Evolutionary conservation across 2,888 invertebrate genomes (phyloP), one percentile per base, ranked within the genome.

Genomic region (Catotricha subobsoleta): DNA sequence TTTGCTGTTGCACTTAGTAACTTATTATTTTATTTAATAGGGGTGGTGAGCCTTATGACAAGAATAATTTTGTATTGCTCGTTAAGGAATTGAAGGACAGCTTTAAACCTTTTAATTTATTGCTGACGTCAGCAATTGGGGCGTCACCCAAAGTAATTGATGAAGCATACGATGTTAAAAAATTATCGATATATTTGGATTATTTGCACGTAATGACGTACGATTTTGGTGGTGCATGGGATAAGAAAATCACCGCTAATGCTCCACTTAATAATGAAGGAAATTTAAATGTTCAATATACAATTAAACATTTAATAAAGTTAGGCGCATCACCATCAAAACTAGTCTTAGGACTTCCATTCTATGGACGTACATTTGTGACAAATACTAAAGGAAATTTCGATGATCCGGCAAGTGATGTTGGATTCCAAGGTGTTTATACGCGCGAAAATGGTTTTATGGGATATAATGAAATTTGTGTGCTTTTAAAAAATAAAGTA

Each of bases 181-280:
- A 74, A 47, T 64, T 90, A 12, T 72, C 76, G 13, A 60, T 71
- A 1, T 73, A 77, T 53, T 56, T 80, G 30, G 78, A 81, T 56
- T 74, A 70, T 42, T 69, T 87, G 28, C 83, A 87, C 50, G 71
- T 87, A 56, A 88, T 87, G 87, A 80, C 81, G 45, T 90, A 90
- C 57, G 88, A 90, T 58, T 88, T 86, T 57, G 84, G 86, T 49
- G 87, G 87, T 9, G 27, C 29, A 19, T 87, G 86, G 86, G 81
- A 87, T 50, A 66, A 66, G 1, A 66, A 65, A 43, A 73, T 82
- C 0, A 80, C 81, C 0, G 75, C 82, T 9, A 87, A 88, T 54
- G 78, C 87, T 0, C 88, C 88, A 0, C 54, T 90, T 8, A 65
- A 62, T 20, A 68, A 74, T 1, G 49, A 52, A 1, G 58, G 57